Conservation (phyloP, 2,888 invertebrate species). For the Timandra comae region DNA sequence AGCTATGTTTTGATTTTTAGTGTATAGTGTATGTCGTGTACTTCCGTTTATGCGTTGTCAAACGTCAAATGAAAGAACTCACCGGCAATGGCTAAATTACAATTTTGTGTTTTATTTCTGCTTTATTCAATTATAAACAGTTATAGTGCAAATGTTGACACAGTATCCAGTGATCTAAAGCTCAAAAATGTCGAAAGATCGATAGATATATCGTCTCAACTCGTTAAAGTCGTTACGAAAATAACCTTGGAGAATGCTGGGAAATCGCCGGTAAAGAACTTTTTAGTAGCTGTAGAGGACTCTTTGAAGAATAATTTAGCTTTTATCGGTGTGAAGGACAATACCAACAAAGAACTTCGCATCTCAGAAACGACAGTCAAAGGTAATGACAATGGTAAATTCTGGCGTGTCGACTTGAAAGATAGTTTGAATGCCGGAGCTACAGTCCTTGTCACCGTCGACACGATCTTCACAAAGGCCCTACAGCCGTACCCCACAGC, state of each 20-base stretch:
- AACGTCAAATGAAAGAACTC: slow-evolving; percentile 44
- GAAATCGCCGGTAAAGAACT: slow-evolving; percentile 81
- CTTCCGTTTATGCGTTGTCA: slow-evolving; percentile 63
- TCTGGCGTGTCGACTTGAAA: slow-evolving; percentile 78
- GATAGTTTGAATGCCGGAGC: slow-evolving; percentile 78
- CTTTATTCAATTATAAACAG: slow-evolving; percentile 43
- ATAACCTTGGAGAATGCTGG: slow-evolving; percentile 90
- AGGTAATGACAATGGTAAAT: slow-evolving; percentile 64
- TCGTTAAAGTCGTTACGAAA: slow-evolving; percentile 88
- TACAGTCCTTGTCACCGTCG: slow-evolving; percentile 78
- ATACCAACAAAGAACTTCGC: slow-evolving; percentile 76
- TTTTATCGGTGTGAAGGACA: slow-evolving; percentile 83
- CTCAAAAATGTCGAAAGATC: slow-evolving; percentile 89
- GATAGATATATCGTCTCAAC: slow-evolving; percentile 91
- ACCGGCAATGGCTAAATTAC: slow-evolving; percentile 62
- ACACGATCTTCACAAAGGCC: slow-evolving; percentile 85
- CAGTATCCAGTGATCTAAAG: slow-evolving; percentile 76
- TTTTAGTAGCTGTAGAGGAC: slow-evolving; percentile 84
- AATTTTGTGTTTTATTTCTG: slow-evolving; percentile 49
- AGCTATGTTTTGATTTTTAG: no score
- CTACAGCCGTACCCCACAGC: slow-evolving; percentile 90
- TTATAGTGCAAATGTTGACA: slow-evolving; percentile 52
- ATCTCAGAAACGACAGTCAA: slow-evolving; percentile 69
- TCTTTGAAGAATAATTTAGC: slow-evolving; percentile 80
- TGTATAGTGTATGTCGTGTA: slow-evolving; percentile 71